Evolutionary conservation across 2,113 vertebrate species (phyloP).

Genomic region (Phrynosoma platyrhinos): DNA sequence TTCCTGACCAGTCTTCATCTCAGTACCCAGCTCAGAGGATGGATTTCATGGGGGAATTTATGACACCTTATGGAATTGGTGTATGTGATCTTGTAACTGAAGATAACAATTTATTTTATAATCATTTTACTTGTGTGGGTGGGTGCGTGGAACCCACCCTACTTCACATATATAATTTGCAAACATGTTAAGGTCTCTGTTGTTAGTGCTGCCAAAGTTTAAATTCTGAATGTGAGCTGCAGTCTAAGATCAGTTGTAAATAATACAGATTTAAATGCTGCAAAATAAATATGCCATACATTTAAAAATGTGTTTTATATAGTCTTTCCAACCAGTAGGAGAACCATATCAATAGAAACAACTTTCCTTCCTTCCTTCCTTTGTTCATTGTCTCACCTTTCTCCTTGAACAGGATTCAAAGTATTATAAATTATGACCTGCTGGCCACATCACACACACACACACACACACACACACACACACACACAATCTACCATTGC

Average conservation of each 20-base stretch:
- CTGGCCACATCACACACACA: neutral
- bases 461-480: neutral
- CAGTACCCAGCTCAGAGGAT: constrained; percentile 28
- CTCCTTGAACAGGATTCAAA: no score
- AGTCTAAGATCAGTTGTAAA: constrained; percentile 78
- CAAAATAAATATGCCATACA: constrained; percentile 71
- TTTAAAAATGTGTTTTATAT: constrained; percentile 63
- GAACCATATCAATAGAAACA: neutral
- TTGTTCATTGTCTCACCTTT: no score
- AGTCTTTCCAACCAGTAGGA: constrained; percentile 17
- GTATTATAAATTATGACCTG: neutral
- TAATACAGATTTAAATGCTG: constrained; percentile 72
- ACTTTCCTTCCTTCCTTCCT: no score
- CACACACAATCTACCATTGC: neutral
- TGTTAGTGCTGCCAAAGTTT: constrained; percentile 69
- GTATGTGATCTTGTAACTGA: constrained; percentile 8
- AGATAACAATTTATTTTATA: constrained; percentile 67
- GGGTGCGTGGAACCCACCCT: neutral
- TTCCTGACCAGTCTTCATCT: constrained; percentile 39
- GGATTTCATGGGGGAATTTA: constrained; percentile 48
- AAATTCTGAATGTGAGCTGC: constrained; percentile 62
- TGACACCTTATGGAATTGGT: constrained; percentile 48
- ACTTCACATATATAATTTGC: constrained; percentile 58
- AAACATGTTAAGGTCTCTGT: constrained; percentile 56
- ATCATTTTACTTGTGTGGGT: constrained; percentile 50